Evolutionary conservation across 2,888 invertebrate species (phyloP).

Genomic region (Alloscopus bannaensis): DNA sequence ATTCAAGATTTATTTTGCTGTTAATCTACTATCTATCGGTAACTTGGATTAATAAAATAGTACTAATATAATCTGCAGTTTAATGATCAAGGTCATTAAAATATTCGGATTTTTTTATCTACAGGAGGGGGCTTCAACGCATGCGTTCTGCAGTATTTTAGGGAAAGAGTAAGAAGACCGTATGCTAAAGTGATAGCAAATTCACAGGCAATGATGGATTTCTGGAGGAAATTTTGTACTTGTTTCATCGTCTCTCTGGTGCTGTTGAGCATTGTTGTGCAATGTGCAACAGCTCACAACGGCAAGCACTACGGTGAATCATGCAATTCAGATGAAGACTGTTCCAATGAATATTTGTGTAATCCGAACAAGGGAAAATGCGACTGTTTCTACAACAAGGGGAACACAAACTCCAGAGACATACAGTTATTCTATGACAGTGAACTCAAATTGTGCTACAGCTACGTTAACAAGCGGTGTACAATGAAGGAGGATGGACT

Average conservation of each 20-base stretch:
- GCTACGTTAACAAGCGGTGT: conserved; percentile 31
- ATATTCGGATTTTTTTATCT: too few species aligned
- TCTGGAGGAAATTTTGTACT: too few species aligned
- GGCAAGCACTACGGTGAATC: conserved; percentile 19
- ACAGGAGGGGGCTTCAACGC: too few species aligned
- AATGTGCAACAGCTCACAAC: background rate
- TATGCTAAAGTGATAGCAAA: background rate
- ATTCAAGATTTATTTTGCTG: too few species aligned
- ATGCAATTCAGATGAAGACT: conserved; percentile 20
- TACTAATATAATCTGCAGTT: too few species aligned
- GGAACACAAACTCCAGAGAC: background rate
- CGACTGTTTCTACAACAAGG: conserved; percentile 14
- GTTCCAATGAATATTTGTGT: conserved; percentile 18
- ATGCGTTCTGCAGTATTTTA: too few species aligned
- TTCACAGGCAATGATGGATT: too few species aligned
- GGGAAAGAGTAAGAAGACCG: too few species aligned
- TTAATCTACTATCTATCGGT: too few species aligned
- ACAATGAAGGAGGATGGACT: conserved; percentile 20
- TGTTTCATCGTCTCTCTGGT: background rate
- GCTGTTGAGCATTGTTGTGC: conserved; percentile 12
- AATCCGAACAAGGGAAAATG: conserved; percentile 21
- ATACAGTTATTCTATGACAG: conserved; percentile 19
- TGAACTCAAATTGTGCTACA: conserved; percentile 27
- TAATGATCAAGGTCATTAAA: too few species aligned
- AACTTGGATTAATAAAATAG: too few species aligned